Conservation (phyloP, 2,888 invertebrate species). For the Andrena hattorfiana region DNA sequence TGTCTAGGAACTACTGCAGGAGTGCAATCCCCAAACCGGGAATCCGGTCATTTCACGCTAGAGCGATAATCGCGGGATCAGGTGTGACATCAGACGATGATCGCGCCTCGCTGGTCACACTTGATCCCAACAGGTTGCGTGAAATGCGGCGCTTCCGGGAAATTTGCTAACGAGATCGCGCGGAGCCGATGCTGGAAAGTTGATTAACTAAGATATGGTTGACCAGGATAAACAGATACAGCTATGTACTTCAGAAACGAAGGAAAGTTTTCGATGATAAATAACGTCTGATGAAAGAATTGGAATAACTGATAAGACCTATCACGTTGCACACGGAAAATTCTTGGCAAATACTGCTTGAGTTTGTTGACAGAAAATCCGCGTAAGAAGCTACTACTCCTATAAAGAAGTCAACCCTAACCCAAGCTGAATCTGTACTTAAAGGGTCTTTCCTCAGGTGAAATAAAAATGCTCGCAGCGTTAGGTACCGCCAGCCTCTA, state of each 20-base stretch:
- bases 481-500: not conserved
- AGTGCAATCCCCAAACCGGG: slow-evolving; percentile 17
- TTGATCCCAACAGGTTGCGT: not conserved
- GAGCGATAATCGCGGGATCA: slow-evolving; percentile 26
- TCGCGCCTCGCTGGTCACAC: slow-evolving; percentile 1
- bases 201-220: not conserved
- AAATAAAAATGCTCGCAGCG: not conserved
- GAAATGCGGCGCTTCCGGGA: not conserved
- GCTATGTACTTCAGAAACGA: not conserved
- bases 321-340: too few relatives aligned
- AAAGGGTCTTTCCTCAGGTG: too few relatives aligned
- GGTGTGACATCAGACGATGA: slow-evolving; percentile 30
- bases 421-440: too few relatives aligned
- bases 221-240: too few relatives aligned
- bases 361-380: too few relatives aligned
- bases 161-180: not conserved
- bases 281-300: not conserved
- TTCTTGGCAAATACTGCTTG: too few relatives aligned
- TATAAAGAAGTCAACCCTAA: too few relatives aligned
- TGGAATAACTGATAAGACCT: too few relatives aligned
- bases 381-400: too few relatives aligned
- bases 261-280: not conserved
- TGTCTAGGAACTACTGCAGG: slow-evolving; percentile 11
- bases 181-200: not conserved
- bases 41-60: slow-evolving; percentile 45